Evolutionary conservation across 1,140 invertebrate species (phyloP), one percentile per base, ranked within the genome.

Genomic region (Aphaenogaster floridana): DNA sequence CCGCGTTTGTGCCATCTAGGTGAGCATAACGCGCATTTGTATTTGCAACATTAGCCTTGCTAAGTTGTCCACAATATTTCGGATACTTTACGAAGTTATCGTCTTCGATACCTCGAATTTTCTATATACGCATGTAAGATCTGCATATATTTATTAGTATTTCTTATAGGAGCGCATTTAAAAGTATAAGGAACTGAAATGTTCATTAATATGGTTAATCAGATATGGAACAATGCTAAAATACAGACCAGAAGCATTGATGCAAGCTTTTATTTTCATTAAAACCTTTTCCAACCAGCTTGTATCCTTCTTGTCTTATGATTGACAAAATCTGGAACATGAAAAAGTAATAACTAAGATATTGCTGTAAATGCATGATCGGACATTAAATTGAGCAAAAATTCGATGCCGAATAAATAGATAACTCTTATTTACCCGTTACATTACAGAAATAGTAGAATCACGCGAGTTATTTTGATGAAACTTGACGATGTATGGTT

Each of bases 1-100:
- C 72, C 39, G 54, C 86, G 79, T 90, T 84, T 90, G 71, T 88
- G 52, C 54, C 69, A 48, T 79, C 76, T 74, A 66, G 61, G 74
- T 71, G 80, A 90, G 61, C 83, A 80, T 77, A 88, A 45, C 68
- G 57, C 36, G 34, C 57, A 45, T 17, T 59, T 21, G 42, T 61
- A 50, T 36, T 76, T 61, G 80, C 69, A 36, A 74, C n/a, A 74
- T 74, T 74, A 48, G n/a, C 48, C n/a, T 68, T 80, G n/a, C 48
- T 8, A 11, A 63, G 15, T 78, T 63, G 57, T 48, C 2, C 3
- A 21, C n/a, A 15, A 74, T 71, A 36, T 81, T 50, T 42, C 45
- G n/a, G 21, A 68, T 17, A 80, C 17, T 54, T 39, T 6, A 11
- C 17, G 28, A 69, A 39, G 36, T 28, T 28, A 17, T 36, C 28